phyloP scores from a whole-genome alignment of 2,113 vertebrate genomes.

The Ceyx cyanopectus region DNA sequence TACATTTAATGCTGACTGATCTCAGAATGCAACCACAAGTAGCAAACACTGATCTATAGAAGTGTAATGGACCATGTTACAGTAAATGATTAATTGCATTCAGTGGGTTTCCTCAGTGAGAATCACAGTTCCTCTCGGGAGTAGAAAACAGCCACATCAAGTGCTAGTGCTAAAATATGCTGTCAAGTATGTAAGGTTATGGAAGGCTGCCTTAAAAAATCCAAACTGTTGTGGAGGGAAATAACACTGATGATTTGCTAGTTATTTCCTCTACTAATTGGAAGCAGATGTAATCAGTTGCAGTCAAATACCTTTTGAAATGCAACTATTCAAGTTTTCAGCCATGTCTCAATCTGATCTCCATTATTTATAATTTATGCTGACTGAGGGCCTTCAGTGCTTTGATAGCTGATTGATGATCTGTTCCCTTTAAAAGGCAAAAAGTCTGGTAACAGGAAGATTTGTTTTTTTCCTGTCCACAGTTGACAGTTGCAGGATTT shows the following conservation, averaged over 20 bases:
- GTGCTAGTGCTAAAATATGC: constrained; percentile 39
- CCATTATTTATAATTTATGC: neutral
- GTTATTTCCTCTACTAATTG: constrained; percentile 25
- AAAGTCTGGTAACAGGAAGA: neutral
- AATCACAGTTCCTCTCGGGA: constrained; percentile 7
- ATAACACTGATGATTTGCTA: neutral
- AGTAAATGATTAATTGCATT: neutral
- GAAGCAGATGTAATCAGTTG: constrained; percentile 32
- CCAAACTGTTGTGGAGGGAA: neutral
- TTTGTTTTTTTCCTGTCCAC: neutral
- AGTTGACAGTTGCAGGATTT: neutral
- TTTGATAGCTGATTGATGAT: neutral
- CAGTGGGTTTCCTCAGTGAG: neutral
- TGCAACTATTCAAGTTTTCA: neutral
- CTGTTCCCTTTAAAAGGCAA: neutral
- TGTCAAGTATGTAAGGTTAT: constrained; percentile 11
- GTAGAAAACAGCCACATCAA: neutral
- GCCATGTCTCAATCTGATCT: neutral
- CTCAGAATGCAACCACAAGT: neutral
- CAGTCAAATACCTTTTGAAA: constrained; percentile 7
- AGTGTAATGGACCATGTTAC: neutral
- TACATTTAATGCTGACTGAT: neutral
- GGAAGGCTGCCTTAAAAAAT: constrained; percentile 13
- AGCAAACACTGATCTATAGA: neutral
- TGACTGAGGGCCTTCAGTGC: neutral